Evolutionary conservation across 2,797 vertebrate genomes (phyloP).

Genomic region (Petrocephalus sullivani): DNA sequence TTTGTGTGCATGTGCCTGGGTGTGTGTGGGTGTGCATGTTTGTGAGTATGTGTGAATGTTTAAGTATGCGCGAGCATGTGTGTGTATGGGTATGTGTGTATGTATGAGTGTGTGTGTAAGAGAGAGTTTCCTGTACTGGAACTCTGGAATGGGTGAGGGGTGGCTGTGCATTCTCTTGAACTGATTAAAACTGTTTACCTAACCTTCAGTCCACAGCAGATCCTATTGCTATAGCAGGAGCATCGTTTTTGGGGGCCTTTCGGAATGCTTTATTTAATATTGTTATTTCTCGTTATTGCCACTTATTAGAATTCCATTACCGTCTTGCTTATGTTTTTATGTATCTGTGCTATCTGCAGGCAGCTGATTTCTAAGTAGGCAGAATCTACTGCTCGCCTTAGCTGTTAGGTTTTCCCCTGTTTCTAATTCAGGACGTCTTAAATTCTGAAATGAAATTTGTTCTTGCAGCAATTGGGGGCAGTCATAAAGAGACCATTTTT

Average conservation of each 20-base stretch:
- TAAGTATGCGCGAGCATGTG: conserved; percentile 12
- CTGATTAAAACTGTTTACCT: not conserved
- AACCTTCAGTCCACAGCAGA: not conserved
- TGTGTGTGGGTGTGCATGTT: not conserved
- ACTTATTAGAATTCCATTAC: not conserved
- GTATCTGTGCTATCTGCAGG: not conserved
- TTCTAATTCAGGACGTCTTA: not conserved
- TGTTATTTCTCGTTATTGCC: not conserved
- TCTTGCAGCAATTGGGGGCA: not conserved
- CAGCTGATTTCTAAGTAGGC: not conserved
- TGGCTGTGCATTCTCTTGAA: not conserved
- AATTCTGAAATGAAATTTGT: not conserved
- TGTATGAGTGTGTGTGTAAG: not conserved
- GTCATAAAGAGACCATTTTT: not conserved
- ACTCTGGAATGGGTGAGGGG: not conserved
- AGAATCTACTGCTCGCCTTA: not conserved
- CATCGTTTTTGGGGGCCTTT: not conserved
- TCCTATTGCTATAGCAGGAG: not conserved
- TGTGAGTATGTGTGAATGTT: not conserved
- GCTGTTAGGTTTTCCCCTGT: not conserved
- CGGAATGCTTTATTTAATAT: not conserved
- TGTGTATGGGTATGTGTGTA: conserved; percentile 12
- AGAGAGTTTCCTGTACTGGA: not conserved
- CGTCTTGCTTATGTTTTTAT: not conserved
- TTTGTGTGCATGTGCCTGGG: not conserved